Base-by-base conservation (phyloP, 2,888 invertebrate species). In the Xestoiulus laeticollis region DNA sequence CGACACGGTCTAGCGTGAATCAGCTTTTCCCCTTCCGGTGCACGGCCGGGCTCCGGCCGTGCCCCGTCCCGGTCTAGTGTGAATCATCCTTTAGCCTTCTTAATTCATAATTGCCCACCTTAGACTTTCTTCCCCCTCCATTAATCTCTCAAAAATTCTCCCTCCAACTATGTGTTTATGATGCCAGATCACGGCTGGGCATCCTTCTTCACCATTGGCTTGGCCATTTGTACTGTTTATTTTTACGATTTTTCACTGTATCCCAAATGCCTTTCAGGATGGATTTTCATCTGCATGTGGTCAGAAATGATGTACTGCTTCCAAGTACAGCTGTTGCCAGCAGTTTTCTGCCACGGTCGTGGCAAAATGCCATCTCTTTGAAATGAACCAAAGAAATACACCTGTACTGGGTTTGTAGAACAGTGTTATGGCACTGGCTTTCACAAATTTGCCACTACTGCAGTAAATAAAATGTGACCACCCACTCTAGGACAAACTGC, bases 131-230 rank as follows among this genome's bases (percentile, higher is more conserved):
- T n/a, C n/a, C 68, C 68, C 68, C 26, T 68, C 68, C 68, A 68
- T 68, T 68, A 68, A 68, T 68, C 68, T 68, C 68, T 26, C 68
- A 22, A 26, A 68, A 26, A 22, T 68, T 68, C 68, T 68, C 68
- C 68, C 68, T 68, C 68, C 68, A 68, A 68, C 68, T 68, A 68
- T 68, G 68, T 68, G 68, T 68, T 68, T 68, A 68, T 68, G 68
- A 68, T 68, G 68, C 68, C 68, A 68, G 68, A 68, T 68, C 68
- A 68, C 68, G 68, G 68, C 26, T 68, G 68, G 68, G 68, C 22
- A 68, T 68, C 68, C 68, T 68, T 26, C 68, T n/a, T 68, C 26
- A 8, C 68, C 68, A 68, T 68, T 68, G 68, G 68, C 26, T 22
- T 0, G n/a, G 26, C 48, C 59, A 26, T 10, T 68, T 26, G 10